Evolutionary conservation across 2,113 vertebrate species (phyloP).

Genomic region (human (Homo sapiens)): GRCh38 chr5:33333501-33334000

Average conservation of each 20-base stretch:
- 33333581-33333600: neutral
- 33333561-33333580: neutral
- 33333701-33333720: constrained; percentile 21
- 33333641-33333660: neutral
- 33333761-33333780: neutral
- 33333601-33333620: neutral
- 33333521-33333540: neutral
- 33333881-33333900: neutral
- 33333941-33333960: neutral
- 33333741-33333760: constrained; percentile 10
- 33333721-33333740: neutral
- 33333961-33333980: neutral
- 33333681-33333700: neutral
- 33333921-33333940: neutral
- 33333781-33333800: neutral
- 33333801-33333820: neutral
- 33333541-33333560: neutral
- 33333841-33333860: constrained; percentile 19
- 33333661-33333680: neutral
- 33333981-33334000: neutral
- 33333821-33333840: constrained; percentile 19
- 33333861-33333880: neutral
- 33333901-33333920: constrained; percentile 5
- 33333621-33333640: neutral
- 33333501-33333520: neutral